Conservation (phyloP, 1,140 invertebrate genomes). For the Harpegnathos saltator region DNA sequence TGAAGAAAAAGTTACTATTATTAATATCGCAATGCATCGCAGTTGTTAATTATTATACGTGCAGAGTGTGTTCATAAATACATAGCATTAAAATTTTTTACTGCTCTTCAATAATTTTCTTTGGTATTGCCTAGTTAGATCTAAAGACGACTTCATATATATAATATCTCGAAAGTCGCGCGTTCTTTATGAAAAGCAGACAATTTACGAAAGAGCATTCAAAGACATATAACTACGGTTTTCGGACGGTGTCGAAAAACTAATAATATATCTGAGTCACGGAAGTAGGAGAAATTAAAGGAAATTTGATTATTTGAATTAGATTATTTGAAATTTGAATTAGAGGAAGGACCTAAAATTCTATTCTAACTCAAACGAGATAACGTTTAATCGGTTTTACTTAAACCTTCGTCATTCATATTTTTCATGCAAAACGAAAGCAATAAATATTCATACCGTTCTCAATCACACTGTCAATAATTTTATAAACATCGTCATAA, state of each 20-base stretch:
- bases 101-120: slow-evolving; percentile 28
- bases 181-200: neutral
- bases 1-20: neutral
- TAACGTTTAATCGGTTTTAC: too few species aligned
- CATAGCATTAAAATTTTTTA: slow-evolving; percentile 4
- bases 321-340: too few species aligned
- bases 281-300: too few species aligned
- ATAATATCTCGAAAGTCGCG: neutral
- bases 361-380: too few species aligned
- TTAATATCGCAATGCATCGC: neutral
- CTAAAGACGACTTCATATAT: neutral
- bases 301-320: too few species aligned
- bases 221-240: neutral
- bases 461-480: too few species aligned
- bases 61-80: neutral
- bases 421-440: neutral
- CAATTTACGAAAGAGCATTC: neutral
- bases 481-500: neutral
- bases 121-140: slow-evolving; percentile 50
- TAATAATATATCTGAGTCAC: too few species aligned
- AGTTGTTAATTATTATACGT: neutral
- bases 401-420: neutral
- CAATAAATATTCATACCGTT: neutral
- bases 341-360: too few species aligned
- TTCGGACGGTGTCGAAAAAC: neutral